phyloP scores from a whole-genome alignment of 2,888 invertebrate genomes.

The Cerastis leucographa region DNA sequence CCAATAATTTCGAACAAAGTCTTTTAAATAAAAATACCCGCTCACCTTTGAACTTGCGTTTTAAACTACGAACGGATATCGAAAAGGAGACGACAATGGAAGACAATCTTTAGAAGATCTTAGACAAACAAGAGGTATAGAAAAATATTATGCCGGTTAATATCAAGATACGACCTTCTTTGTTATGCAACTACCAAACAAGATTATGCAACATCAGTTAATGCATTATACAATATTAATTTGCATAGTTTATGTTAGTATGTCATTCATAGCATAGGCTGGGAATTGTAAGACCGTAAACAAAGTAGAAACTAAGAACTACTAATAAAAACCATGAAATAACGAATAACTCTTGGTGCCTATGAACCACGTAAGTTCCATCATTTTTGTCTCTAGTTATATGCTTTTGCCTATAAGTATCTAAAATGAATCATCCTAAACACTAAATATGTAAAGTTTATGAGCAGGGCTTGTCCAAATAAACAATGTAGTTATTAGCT shows the following conservation, averaged over 20 bases:
- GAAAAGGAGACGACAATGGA: constrained; percentile 4
- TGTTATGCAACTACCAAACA: constrained; percentile 35
- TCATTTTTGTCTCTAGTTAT: not conserved
- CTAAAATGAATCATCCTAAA: constrained; percentile 16
- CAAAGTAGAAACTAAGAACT: constrained; percentile 13
- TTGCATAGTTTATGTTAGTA: constrained; percentile 37
- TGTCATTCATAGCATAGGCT: constrained; percentile 7
- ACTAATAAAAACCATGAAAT: not conserved
- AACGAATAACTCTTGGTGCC: not conserved
- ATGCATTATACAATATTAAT: constrained; percentile 46
- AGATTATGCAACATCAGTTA: constrained; percentile 41
- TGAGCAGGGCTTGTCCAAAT: constrained; percentile 19
- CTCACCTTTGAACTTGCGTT: constrained; percentile 1
- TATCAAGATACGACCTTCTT: constrained; percentile 22
- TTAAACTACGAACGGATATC: not conserved
- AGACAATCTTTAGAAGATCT: not conserved
- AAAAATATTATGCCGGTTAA: not conserved
- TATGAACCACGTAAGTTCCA: not conserved
- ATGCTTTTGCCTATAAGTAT: not conserved
- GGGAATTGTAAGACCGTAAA: constrained; percentile 5
- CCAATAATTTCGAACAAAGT: not conserved
- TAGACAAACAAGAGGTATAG: constrained; percentile 1
- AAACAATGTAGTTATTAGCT: constrained; percentile 4
- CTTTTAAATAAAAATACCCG: not conserved
- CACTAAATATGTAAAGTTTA: constrained; percentile 10